A percentile compares a stretch with the other conserved stretches of the same genome.
Conservation (phyloP, 2,797 vertebrate genomes). For the Cichlasoma orientale region DNA sequence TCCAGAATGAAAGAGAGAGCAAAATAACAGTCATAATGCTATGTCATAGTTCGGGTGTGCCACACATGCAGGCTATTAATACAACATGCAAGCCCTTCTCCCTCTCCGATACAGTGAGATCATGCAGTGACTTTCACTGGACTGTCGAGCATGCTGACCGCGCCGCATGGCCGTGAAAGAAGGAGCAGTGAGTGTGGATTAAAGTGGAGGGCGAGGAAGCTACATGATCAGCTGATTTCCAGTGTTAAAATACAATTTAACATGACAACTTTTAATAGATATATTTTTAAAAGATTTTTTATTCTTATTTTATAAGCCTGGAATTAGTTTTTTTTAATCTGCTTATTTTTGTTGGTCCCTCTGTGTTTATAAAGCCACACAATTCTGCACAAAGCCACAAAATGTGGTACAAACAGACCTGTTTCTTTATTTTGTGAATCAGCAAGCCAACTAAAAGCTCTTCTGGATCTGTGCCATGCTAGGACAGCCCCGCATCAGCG, state of each 20-base stretch:
- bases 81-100: conserved; percentile 55
- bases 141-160: conserved; percentile 44
- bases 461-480: conserved; percentile 33
- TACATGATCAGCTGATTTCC: not conserved
- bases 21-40: not conserved
- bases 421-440: conserved; percentile 4
- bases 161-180: conserved; percentile 13
- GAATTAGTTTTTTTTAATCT: not conserved
- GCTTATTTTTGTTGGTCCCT: not conserved
- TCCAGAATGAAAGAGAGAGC: not conserved
- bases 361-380: not conserved
- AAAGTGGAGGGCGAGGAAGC: not conserved
- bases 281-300: not conserved
- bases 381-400: not conserved
- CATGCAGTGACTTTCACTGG: conserved; percentile 69
- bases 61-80: conserved; percentile 71
- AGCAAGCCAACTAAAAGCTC: conserved; percentile 15
- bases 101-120: conserved; percentile 38
- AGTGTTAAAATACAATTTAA: not conserved
- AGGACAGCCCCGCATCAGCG: conserved; percentile 37
- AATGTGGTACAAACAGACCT: not conserved
- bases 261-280: not conserved
- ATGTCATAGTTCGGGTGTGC: conserved; percentile 20
- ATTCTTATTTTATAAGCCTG: not conserved
- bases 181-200: conserved; percentile 27